phyloP scores from a whole-genome alignment of 2,888 invertebrate species.

The Sthenelais limicola region DNA sequence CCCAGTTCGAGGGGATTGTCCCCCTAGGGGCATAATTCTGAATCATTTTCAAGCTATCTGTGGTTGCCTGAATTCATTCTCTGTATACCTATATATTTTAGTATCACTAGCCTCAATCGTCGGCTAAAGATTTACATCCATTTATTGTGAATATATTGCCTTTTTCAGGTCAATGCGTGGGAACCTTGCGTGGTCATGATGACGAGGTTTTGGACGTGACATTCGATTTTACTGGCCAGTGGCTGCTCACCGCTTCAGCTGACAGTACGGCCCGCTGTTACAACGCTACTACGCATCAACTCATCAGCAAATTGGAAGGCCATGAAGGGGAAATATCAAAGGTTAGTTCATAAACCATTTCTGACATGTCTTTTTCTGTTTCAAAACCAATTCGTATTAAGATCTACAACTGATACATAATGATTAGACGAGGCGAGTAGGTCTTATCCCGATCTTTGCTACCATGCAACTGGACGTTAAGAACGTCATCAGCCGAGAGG shows the following conservation, averaged over 20 bases:
- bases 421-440: too few species aligned
- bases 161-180: conserved; percentile 59
- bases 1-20: too few species aligned
- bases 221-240: conserved; percentile 83
- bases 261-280: conserved; percentile 84
- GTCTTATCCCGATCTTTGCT: too few species aligned
- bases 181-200: conserved; percentile 70
- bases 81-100: background rate
- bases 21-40: too few species aligned
- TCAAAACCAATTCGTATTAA: too few species aligned
- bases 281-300: conserved; percentile 75
- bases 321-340: conserved; percentile 73
- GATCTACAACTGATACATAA: too few species aligned
- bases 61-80: too few species aligned
- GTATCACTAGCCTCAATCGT: background rate
- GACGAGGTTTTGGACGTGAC: conserved; percentile 81
- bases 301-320: conserved; percentile 68
- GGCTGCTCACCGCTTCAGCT: conserved; percentile 82
- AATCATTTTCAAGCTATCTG: too few species aligned
- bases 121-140: conserved; percentile 52
- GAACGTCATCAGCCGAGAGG: too few species aligned
- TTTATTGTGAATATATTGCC: background rate
- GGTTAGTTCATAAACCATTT: conserved; percentile 59
- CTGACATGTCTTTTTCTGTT: too few species aligned
- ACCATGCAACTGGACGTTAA: too few species aligned